These are phyloP conservation scores for Kryphioiulus occultus DNA, from an alignment of 2,888 invertebrate genomes.

Conservation along the genomic window DNA sequence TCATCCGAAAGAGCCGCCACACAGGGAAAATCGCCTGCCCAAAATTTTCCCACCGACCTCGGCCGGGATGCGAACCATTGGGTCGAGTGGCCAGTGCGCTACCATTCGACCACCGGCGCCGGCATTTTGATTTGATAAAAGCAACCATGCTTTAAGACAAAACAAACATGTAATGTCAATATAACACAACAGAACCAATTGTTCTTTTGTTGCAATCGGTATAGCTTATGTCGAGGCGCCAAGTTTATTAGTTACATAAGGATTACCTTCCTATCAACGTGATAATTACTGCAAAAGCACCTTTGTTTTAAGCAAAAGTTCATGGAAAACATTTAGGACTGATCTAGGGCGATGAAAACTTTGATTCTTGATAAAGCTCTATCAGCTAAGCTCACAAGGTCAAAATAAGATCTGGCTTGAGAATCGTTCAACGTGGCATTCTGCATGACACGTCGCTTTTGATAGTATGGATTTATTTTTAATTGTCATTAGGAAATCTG, in stretches of 20 bases:
- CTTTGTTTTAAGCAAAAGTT: background rate
- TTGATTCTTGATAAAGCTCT: background rate
- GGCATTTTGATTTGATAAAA: too few relatives aligned
- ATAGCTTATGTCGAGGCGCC: background rate
- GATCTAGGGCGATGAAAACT: background rate
- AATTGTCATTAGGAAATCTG: background rate
- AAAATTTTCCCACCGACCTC: too few relatives aligned
- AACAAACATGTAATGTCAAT: too few relatives aligned
- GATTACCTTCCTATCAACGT: background rate
- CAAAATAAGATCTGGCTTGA: background rate
- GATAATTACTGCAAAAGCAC: background rate
- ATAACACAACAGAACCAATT: background rate
- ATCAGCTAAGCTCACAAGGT: background rate
- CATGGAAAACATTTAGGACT: background rate
- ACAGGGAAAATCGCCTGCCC: too few relatives aligned
- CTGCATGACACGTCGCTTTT: constrained; percentile 31
- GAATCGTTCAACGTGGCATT: background rate
- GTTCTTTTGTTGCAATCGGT: background rate
- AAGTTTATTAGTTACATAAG: background rate
- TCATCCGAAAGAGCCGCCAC: too few relatives aligned
- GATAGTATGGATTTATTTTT: background rate
- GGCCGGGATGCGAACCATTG: too few relatives aligned
- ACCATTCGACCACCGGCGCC: too few relatives aligned
- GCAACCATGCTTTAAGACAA: too few relatives aligned
- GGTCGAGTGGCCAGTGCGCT: too few relatives aligned